Conservation (phyloP, 2,797 vertebrate genomes). For the Lithobates pipiens region DNA sequence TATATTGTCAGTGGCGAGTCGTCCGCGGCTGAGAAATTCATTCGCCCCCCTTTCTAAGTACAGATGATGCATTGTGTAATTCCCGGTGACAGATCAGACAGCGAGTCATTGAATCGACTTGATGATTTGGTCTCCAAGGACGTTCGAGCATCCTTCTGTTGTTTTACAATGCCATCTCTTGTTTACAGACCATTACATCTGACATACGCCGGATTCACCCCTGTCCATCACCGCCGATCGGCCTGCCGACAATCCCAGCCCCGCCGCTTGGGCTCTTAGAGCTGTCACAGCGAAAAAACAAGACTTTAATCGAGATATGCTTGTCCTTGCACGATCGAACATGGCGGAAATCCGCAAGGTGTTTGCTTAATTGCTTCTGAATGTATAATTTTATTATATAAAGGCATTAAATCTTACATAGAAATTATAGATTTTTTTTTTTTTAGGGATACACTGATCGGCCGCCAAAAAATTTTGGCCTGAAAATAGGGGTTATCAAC, state of each 20-base stretch:
- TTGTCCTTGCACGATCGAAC: neutral
- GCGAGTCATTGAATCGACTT: slow-evolving; percentile 56
- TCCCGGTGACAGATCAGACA: slow-evolving; percentile 62
- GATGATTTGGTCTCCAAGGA: slow-evolving; percentile 64
- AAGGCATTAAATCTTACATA: too few relatives aligned
- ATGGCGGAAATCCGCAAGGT: neutral
- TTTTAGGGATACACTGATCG: too few relatives aligned
- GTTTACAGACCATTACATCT: slow-evolving; percentile 87
- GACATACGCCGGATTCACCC: slow-evolving; percentile 76
- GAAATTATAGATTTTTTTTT: too few relatives aligned
- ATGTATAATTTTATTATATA: too few relatives aligned
- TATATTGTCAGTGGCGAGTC: slow-evolving; percentile 3
- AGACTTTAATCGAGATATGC: neutral
- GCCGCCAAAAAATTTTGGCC: too few relatives aligned
- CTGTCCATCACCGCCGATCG: slow-evolving; percentile 70
- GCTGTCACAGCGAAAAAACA: neutral
- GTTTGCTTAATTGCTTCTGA: too few relatives aligned
- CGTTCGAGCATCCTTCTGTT: slow-evolving; percentile 70
- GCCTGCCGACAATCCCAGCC: neutral
- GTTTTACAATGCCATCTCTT: slow-evolving; percentile 76
- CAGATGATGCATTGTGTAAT: slow-evolving; percentile 64
- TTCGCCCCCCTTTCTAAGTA: slow-evolving; percentile 57
- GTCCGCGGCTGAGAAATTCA: neutral
- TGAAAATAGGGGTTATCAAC: too few relatives aligned
- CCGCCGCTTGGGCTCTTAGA: neutral